A percentile compares a stretch with the other conserved stretches of the same genome.
Conservation (phyloP, 2,113 vertebrate genomes). For the Lontra canadensis region DNA sequence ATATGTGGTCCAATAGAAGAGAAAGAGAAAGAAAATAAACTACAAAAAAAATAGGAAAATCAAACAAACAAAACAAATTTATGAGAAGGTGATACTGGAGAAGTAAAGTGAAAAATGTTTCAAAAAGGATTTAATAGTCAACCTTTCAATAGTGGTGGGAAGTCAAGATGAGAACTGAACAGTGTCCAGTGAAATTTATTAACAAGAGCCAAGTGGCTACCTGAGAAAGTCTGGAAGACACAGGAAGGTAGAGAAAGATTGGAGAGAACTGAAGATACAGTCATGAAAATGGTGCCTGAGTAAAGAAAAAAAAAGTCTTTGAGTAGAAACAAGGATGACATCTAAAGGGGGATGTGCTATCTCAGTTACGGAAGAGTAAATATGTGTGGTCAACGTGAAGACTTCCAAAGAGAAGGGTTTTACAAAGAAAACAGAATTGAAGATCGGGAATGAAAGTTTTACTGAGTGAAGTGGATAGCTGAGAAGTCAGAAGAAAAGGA, state of each 20-base stretch:
- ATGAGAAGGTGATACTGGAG: background rate
- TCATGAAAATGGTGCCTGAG: background rate
- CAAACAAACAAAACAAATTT: background rate
- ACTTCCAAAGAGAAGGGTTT: background rate
- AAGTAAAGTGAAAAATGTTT: background rate
- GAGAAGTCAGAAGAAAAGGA: background rate
- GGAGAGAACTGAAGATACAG: background rate
- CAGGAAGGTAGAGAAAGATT: background rate
- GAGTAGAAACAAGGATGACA: background rate
- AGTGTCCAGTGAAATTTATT: background rate
- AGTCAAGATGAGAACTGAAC: background rate
- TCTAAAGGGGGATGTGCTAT: rapidly evolving
- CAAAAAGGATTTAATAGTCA: background rate
- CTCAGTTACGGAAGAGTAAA: background rate
- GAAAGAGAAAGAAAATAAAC: background rate
- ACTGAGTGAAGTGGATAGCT: background rate
- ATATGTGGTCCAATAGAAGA: background rate
- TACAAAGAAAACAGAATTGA: background rate
- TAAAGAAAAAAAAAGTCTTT: background rate
- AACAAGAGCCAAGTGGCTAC: background rate
- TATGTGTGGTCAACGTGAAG: background rate
- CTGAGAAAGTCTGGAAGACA: background rate
- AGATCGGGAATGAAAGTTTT: background rate
- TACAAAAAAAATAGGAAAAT: background rate
- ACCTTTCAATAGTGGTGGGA: background rate